A percentile compares a stretch with the other conserved stretches of the same genome.
phyloP scores from a whole-genome alignment of 2,888 invertebrate genomes.

The Ypsolopha scabrella region DNA sequence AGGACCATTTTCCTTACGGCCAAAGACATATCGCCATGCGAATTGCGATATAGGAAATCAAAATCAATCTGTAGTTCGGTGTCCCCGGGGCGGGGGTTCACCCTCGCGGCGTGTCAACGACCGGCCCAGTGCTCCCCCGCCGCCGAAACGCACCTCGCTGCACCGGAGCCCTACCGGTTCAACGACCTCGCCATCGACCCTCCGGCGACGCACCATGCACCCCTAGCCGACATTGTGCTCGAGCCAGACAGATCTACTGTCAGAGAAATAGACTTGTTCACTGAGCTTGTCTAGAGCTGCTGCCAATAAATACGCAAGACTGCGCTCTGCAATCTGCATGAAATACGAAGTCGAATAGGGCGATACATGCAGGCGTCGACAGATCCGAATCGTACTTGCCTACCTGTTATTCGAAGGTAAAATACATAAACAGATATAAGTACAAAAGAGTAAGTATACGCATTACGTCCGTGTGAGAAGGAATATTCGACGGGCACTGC shows the following conservation, averaged over 20 bases:
- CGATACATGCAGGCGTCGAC: neutral
- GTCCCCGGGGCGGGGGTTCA: slow-evolving; percentile 26
- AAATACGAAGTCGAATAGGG: neutral
- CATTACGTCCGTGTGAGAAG: neutral
- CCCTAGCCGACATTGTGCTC: neutral
- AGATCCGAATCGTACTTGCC: neutral
- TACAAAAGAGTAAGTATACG: neutral
- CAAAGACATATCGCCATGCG: neutral
- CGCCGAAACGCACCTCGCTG: slow-evolving; percentile 29
- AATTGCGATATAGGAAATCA: slow-evolving; percentile 12
- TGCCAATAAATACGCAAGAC: neutral
- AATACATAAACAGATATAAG: neutral
- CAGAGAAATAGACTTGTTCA: neutral
- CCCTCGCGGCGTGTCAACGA: slow-evolving; percentile 45
- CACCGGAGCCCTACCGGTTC: slow-evolving; percentile 52
- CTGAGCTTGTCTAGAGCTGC: neutral
- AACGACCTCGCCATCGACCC: slow-evolving; percentile 45
- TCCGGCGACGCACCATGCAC: slow-evolving; percentile 20
- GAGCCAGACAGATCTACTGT: slow-evolving; percentile 1
- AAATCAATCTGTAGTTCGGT: slow-evolving; percentile 28
- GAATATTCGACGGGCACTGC: neutral
- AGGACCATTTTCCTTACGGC: neutral
- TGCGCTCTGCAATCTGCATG: neutral
- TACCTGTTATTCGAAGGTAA: slow-evolving; percentile 2
- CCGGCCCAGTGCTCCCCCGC: slow-evolving; percentile 49